Evolutionary conservation across 2,888 invertebrate genomes (phyloP), one percentile per base, ranked within the genome.

Genomic region (Amiota mariae): DNA sequence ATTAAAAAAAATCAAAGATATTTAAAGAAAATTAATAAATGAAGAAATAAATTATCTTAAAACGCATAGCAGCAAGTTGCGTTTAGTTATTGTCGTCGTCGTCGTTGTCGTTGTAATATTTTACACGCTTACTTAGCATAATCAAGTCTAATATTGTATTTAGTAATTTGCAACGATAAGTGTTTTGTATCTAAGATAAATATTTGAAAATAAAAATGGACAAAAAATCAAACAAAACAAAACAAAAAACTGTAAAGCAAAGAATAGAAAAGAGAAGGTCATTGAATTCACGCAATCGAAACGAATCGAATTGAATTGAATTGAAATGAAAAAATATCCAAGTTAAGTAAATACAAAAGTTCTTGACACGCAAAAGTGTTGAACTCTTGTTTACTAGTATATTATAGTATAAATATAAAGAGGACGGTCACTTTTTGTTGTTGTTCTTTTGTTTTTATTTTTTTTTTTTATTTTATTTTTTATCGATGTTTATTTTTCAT

Each of bases 41-140:
- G 36, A 68, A 68, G 54, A 68, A 68, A 68, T 68, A 68, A 68
- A 68, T 68, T 68, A 68, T 68, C 54, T 20, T 68, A 68, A 68
- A 68, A 24, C 51, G 54, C 54, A 68, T 51, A 68, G 67, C 36
- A 36, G 36, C 67, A 68, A 24, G 67, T 68, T 66, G 18, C 66
- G 48, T 49, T 66, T 24, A 51, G 20, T 24, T 68, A 11, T 59
- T 20, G 15, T 59, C 18, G 59, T 18, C 18, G 20, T 12, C 12
- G 20, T 59, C 59, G 57, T 57, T 57, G 18, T 20, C 59, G 2
- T 36, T 36, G 36, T 59, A n/a, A n/a, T 63, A 36, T n/a, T 63
- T 63, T 46, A 36, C 63, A 36, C 36, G 36, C 36, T 36, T 36
- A 68, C 51, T 51, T 68, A 68, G 48, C 20, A 49, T 48, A 49